Evolutionary conservation across 2,113 vertebrate genomes (phyloP).

Genomic region (Kryptolebias marmoratus): DNA sequence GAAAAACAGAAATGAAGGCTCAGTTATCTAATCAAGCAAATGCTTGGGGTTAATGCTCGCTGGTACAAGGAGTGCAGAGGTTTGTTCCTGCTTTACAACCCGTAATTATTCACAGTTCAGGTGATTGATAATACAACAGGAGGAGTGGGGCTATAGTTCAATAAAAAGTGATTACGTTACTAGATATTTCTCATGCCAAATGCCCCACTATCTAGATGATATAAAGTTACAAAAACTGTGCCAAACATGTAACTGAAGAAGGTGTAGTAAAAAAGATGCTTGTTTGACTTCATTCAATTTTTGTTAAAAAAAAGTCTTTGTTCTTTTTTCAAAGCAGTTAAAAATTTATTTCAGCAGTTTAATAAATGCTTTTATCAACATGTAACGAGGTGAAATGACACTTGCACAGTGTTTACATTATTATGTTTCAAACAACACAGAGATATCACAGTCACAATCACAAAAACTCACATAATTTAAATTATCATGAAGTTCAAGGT

Average conservation of each 20-base stretch:
- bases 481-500: too few relatives aligned
- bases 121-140: slow-evolving; percentile 45
- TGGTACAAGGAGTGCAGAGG: slow-evolving; percentile 16
- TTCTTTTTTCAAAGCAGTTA: too few relatives aligned
- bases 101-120: slow-evolving; percentile 58
- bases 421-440: too few relatives aligned
- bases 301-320: too few relatives aligned
- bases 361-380: too few relatives aligned
- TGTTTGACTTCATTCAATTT: too few relatives aligned
- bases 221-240: background rate
- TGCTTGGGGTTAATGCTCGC: slow-evolving; percentile 51
- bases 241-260: background rate
- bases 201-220: background rate
- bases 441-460: too few relatives aligned
- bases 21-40: background rate
- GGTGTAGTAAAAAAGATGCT: too few relatives aligned
- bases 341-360: too few relatives aligned
- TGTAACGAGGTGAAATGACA: too few relatives aligned
- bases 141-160: background rate
- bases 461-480: too few relatives aligned
- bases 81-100: slow-evolving; percentile 59
- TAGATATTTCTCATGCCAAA: background rate
- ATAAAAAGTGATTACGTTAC: background rate
- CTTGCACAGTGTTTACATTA: too few relatives aligned
- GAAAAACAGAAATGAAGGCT: background rate